Conservation (phyloP, 2,797 vertebrate species). For the Aeoliscus strigatus region DNA sequence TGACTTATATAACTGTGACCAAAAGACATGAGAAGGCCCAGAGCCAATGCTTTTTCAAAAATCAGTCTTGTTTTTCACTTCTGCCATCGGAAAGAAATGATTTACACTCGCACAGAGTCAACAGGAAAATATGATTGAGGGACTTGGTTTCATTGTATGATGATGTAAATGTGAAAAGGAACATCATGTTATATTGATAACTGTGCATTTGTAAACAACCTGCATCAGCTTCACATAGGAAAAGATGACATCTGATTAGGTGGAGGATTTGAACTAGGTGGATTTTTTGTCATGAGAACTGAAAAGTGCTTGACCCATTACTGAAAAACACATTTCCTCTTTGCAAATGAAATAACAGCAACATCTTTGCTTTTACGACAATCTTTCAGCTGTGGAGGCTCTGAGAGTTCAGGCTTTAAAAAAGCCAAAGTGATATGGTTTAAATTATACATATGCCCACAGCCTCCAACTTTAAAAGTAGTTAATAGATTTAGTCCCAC, state of each 20-base stretch:
- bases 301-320: constrained; percentile 15
- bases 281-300: too few species aligned
- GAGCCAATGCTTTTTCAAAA: constrained; percentile 7
- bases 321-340: constrained; percentile 41
- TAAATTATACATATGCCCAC: constrained; percentile 3
- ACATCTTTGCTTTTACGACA: constrained; percentile 31
- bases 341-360: constrained; percentile 39
- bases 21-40: constrained; percentile 18
- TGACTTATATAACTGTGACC: constrained; percentile 20
- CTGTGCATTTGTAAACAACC: too few species aligned
- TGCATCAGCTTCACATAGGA: too few species aligned
- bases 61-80: constrained; percentile 10
- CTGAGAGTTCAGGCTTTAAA: constrained; percentile 19
- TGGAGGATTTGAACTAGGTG: too few species aligned
- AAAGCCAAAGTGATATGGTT: constrained; percentile 14
- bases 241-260: too few species aligned
- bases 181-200: too few species aligned
- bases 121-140: constrained; percentile 3
- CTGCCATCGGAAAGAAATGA: background rate
- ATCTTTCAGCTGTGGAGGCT: constrained; percentile 20
- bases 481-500: too few species aligned
- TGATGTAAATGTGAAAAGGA: constrained; percentile 9
- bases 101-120: constrained; percentile 12
- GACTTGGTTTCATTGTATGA: background rate
- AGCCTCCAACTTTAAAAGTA: constrained; percentile 11